Conservation (phyloP, 1,140 invertebrate genomes). For the Drosophila teissieri region DNA sequence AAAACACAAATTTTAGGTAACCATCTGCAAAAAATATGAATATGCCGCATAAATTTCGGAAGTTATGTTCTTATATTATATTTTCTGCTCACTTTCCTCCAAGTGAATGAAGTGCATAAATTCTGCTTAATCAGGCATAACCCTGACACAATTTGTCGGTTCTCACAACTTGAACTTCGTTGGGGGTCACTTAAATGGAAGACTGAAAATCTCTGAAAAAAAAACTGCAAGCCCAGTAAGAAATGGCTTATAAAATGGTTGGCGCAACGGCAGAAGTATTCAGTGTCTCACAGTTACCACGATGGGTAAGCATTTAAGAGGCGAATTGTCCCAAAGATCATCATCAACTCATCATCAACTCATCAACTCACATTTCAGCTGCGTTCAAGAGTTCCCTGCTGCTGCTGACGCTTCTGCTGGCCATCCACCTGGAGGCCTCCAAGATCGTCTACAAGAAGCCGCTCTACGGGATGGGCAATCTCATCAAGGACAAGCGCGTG, state of each 20-base stretch:
- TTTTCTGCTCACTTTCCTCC: background rate
- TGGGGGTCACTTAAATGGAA: slow-evolving; percentile 6
- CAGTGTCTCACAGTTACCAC: slow-evolving; percentile 16
- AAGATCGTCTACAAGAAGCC: slow-evolving; percentile 78
- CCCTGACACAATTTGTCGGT: slow-evolving; percentile 26
- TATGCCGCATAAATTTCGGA: background rate
- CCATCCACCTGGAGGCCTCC: slow-evolving; percentile 48
- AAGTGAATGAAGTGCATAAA: slow-evolving; percentile 25
- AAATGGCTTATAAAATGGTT: slow-evolving; percentile 31
- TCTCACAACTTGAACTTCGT: slow-evolving; percentile 49
- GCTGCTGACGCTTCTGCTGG: slow-evolving; percentile 30
- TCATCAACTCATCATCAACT: background rate
- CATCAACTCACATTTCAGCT: background rate
- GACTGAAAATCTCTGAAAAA: background rate
- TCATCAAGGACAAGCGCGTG: slow-evolving; percentile 58
- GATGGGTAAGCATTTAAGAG: slow-evolving; percentile 27
- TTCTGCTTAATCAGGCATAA: slow-evolving; percentile 20
- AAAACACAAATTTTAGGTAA: no score
- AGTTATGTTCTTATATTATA: background rate
- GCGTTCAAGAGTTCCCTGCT: slow-evolving; percentile 21
- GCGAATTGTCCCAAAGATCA: background rate
- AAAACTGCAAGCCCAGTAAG: slow-evolving; percentile 40
- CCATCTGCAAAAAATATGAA: no score
- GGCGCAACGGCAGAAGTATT: slow-evolving; percentile 3
- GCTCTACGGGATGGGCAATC: slow-evolving; percentile 50